Conservation (phyloP, 1,140 invertebrate genomes). For the Drosophila equinoxialis region DNA sequence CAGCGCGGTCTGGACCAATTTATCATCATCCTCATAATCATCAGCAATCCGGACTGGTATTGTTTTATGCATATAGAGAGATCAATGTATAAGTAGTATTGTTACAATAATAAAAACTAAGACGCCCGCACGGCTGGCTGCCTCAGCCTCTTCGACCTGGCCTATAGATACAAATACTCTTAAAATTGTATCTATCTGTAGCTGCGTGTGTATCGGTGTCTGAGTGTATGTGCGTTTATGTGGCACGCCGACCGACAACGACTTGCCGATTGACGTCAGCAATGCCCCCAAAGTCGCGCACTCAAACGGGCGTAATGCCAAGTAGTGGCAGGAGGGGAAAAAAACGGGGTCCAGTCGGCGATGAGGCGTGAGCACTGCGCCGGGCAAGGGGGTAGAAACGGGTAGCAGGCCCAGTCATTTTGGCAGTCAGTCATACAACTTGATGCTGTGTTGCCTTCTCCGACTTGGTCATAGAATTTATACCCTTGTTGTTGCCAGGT, state of each 20-base stretch:
- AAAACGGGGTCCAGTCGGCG: slow-evolving; percentile 22
- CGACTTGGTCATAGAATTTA: slow-evolving; percentile 1
- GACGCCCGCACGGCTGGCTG: slow-evolving; percentile 67
- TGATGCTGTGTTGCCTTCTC: slow-evolving; percentile 51
- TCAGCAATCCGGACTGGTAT: slow-evolving; percentile 23
- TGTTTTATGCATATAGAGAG: background rate
- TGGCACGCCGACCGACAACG: slow-evolving; percentile 74
- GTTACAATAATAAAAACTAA: slow-evolving; percentile 48
- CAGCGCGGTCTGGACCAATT: slow-evolving; percentile 32
- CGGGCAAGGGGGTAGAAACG: background rate
- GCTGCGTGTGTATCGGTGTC: slow-evolving; percentile 21
- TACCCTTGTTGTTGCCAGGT: background rate
- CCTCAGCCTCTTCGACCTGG: slow-evolving; percentile 46
- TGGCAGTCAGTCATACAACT: slow-evolving; percentile 75
- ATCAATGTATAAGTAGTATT: slow-evolving; percentile 33
- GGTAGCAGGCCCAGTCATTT: slow-evolving; percentile 47
- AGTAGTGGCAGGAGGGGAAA: slow-evolving; percentile 41
- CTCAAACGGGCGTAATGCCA: slow-evolving; percentile 70
- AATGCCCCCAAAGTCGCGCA: slow-evolving; percentile 77
- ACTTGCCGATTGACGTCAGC: slow-evolving; percentile 79
- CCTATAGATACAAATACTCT: slow-evolving; percentile 26
- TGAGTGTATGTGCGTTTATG: slow-evolving; percentile 50
- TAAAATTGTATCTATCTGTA: slow-evolving; percentile 16
- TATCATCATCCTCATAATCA: slow-evolving; percentile 52
- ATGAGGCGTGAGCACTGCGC: background rate